Evolutionary conservation across 2,797 vertebrate genomes (phyloP).

Genomic region (Perodicticus potto): DNA sequence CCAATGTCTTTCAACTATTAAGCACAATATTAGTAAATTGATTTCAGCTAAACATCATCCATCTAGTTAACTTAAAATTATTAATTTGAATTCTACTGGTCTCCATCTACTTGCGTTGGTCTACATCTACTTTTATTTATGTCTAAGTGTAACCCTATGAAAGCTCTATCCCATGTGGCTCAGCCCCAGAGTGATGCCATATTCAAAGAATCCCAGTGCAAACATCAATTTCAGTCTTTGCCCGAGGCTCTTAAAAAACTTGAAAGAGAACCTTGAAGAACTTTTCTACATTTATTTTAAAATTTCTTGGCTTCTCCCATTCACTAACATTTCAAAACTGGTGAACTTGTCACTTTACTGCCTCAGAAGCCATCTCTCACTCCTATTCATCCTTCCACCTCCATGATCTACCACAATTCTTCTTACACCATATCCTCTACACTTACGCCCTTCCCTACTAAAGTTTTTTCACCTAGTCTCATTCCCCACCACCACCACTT

Average conservation of each 20-base stretch:
- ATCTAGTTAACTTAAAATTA: constrained; percentile 13
- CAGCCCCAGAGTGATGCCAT: background rate
- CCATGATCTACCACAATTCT: background rate
- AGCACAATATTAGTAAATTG: background rate
- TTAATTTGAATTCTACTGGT: background rate
- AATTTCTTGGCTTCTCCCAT: background rate
- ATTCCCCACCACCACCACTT: background rate
- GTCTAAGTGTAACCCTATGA: background rate
- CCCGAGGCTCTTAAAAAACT: background rate
- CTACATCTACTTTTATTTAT: background rate
- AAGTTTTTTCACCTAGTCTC: background rate
- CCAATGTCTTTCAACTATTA: background rate
- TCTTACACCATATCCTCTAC: background rate
- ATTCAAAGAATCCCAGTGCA: constrained; percentile 28
- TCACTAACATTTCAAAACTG: constrained; percentile 18
- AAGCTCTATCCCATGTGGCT: background rate
- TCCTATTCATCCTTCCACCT: background rate
- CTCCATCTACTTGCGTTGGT: background rate
- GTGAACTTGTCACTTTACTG: background rate
- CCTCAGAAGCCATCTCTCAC: background rate
- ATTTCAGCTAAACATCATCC: background rate
- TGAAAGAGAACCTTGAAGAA: background rate
- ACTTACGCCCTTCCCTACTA: background rate
- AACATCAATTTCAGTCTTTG: background rate
- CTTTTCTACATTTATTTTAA: background rate